A percentile compares a stretch with the other conserved stretches of the same genome.
These are phyloP conservation scores for Anarhynchus alexandrinus DNA, from an alignment of 2,113 vertebrate species.

Conservation along the genomic window DNA sequence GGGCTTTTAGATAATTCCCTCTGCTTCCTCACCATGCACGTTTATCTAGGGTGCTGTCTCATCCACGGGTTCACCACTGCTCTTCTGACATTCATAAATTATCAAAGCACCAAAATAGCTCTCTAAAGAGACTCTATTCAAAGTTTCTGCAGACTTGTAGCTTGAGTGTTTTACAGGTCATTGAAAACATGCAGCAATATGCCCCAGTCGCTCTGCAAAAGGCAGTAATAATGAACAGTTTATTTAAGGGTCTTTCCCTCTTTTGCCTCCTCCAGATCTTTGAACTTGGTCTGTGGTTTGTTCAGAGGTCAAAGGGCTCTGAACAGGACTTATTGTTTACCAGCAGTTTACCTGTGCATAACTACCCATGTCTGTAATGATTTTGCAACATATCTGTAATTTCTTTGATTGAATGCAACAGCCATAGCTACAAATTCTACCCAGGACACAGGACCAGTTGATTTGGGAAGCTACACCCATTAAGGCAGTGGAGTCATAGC, in stretches of 20 bases:
- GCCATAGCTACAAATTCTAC: not conserved
- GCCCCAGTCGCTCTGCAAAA: not conserved
- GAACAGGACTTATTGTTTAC: not conserved
- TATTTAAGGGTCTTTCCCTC: not conserved
- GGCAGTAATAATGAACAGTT: not conserved
- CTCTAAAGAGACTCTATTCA: not conserved
- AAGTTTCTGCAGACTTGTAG: not conserved
- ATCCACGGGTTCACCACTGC: not conserved
- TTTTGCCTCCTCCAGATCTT: not conserved
- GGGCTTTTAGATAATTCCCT: not conserved
- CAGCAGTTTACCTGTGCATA: not conserved
- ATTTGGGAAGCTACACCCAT: not conserved
- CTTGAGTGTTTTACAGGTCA: not conserved
- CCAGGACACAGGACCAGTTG: not conserved
- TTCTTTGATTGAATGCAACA: not conserved
- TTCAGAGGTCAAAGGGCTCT: not conserved
- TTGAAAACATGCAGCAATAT: not conserved
- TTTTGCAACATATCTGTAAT: not conserved
- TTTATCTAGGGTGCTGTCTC: not conserved
- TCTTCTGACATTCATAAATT: not conserved
- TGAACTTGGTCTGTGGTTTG: not conserved
- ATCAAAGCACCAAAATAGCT: not conserved
- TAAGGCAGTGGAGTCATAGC: not conserved
- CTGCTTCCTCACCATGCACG: not conserved
- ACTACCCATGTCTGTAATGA: not conserved